phyloP scores from a whole-genome alignment of 2,888 invertebrate species.

The Dolichomitus sp. region DNA sequence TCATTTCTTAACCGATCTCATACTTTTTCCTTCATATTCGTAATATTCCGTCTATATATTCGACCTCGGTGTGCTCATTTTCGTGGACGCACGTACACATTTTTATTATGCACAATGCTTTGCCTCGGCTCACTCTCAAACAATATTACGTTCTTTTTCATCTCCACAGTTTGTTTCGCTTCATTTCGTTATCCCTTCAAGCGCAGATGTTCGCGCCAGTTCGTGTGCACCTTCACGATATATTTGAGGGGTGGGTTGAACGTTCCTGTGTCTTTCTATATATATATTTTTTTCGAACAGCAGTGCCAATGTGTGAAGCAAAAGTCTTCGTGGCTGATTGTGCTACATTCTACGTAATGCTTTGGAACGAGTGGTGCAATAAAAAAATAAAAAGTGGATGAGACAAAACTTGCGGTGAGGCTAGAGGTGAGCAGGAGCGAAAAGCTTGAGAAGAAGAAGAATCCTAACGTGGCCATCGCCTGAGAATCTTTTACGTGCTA shows the following conservation, averaged over 20 bases:
- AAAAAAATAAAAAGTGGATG: constrained; percentile 21
- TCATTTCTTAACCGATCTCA: neutral
- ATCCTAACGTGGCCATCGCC: constrained; percentile 42
- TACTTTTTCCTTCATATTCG: constrained; percentile 14
- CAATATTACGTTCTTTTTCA: constrained; percentile 55
- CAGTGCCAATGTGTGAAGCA: neutral
- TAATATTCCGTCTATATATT: neutral
- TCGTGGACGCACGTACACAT: constrained; percentile 73
- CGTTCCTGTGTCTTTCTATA: constrained; percentile 32
- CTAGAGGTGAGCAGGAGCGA: neutral
- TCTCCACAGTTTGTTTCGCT: constrained; percentile 20
- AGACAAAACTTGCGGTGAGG: constrained; percentile 10
- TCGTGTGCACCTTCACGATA: constrained; percentile 26
- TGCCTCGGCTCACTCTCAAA: constrained; percentile 73
- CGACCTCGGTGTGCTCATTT: constrained; percentile 45
- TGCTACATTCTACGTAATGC: constrained; percentile 16
- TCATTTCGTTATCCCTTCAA: constrained; percentile 1
- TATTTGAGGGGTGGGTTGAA: constrained; percentile 46
- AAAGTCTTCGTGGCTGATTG: constrained; percentile 27
- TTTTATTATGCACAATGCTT: constrained; percentile 79
- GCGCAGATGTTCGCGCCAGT: constrained; percentile 21
- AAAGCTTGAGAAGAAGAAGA: constrained; percentile 24
- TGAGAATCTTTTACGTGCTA: constrained; percentile 45
- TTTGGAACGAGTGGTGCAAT: constrained; percentile 34
- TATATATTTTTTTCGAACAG: neutral